Evolutionary conservation across 2,797 vertebrate species (phyloP).

Genomic region (Siniperca undulata): DNA sequence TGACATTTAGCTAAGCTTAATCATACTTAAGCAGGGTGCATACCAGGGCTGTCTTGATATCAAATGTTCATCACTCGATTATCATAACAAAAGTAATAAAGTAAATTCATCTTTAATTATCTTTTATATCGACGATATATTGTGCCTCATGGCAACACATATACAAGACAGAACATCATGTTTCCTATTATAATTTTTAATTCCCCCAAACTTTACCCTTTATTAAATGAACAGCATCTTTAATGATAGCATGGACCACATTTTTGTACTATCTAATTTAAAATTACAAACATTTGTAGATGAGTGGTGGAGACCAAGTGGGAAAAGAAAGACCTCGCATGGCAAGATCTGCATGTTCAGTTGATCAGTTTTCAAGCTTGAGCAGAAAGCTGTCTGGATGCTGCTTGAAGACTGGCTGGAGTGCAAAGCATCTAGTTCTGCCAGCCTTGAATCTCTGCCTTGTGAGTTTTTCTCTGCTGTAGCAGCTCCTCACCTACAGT

Average conservation of each 20-base stretch:
- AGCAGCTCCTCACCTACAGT: conserved; percentile 33
- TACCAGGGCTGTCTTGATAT: not conserved
- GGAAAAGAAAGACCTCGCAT: conserved; percentile 17
- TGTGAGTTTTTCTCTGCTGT: conserved; percentile 22
- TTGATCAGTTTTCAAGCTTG: conserved; percentile 54
- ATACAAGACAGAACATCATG: not conserved
- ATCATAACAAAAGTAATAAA: not conserved
- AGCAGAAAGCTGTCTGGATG: conserved; percentile 54
- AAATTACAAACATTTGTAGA: conserved; percentile 12
- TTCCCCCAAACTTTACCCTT: not conserved
- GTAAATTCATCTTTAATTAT: not conserved
- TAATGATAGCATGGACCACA: not conserved
- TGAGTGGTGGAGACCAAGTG: conserved; percentile 6
- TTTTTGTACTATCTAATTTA: not conserved
- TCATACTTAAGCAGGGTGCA: conserved; percentile 2
- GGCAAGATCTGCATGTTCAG: conserved; percentile 36
- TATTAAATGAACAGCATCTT: not conserved
- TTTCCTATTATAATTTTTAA: not conserved
- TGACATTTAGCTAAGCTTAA: conserved; percentile 37
- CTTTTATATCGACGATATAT: not conserved
- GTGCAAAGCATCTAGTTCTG: conserved; percentile 34
- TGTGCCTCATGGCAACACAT: not conserved
- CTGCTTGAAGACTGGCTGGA: conserved; percentile 44
- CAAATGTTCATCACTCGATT: not conserved
- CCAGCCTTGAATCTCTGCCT: conserved; percentile 50